Conservation (phyloP, 2,797 vertebrate species). For the Tolypeutes matacus region DNA sequence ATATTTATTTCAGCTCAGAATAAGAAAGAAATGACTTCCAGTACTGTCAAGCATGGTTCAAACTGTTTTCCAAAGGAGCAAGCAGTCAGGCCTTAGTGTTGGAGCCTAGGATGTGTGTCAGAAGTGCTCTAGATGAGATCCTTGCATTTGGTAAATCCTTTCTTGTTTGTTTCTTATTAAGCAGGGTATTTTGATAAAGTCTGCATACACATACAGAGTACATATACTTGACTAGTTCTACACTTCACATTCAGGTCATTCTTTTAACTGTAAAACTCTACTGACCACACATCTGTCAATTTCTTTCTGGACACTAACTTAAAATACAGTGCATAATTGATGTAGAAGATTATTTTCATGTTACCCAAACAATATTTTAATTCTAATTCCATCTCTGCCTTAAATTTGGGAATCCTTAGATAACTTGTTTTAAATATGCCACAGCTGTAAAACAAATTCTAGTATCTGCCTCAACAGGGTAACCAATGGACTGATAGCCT, state of each 20-base stretch:
- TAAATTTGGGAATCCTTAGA: background rate
- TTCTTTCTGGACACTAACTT: background rate
- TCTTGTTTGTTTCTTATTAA: background rate
- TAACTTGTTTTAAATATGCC: background rate
- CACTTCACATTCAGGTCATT: background rate
- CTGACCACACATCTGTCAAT: background rate
- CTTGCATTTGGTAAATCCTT: background rate
- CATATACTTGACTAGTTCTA: background rate
- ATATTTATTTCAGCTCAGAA: background rate
- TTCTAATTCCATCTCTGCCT: background rate
- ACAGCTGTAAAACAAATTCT: background rate
- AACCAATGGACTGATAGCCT: background rate
- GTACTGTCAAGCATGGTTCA: background rate
- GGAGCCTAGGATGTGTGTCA: background rate
- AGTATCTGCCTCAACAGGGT: background rate
- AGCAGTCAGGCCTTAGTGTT: background rate
- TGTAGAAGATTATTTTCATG: background rate
- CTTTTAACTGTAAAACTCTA: conserved; percentile 10
- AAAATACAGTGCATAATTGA: background rate
- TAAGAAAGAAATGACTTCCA: background rate
- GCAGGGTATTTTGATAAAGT: background rate
- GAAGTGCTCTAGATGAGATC: background rate
- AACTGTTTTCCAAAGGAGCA: background rate
- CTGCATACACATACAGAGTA: background rate
- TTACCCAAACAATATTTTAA: background rate